Percentiles rank a stretch among this genome's conserved stretches.
Evolutionary conservation across 2,113 vertebrate species (phyloP).

Genomic region (Eulemur macaco): DNA sequence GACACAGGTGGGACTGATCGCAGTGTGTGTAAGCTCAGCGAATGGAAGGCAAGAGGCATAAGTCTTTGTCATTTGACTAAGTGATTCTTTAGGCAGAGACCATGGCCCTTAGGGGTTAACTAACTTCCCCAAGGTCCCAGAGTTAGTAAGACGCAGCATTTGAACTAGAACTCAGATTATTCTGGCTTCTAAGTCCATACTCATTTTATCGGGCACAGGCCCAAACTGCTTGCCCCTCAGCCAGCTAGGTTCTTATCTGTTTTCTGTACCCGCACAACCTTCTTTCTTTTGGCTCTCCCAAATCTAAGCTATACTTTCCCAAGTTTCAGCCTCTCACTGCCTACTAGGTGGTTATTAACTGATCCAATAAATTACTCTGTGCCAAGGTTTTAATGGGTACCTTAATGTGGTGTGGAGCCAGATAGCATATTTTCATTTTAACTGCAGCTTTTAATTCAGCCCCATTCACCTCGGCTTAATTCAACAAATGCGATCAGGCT

Average conservation of each 20-base stretch:
- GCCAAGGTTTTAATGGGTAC: slow-evolving; percentile 61
- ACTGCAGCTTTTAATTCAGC: slow-evolving; percentile 64
- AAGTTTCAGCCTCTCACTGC: not conserved
- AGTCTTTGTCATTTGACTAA: not conserved
- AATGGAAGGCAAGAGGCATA: not conserved
- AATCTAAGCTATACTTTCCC: not conserved
- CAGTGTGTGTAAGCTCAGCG: not conserved
- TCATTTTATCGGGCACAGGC: not conserved
- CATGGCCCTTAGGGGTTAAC: not conserved
- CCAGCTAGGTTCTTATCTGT: not conserved
- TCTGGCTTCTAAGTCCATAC: not conserved
- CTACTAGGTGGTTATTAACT: slow-evolving; percentile 43
- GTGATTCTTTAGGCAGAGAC: not conserved
- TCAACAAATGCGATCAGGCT: not conserved
- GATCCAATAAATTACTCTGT: slow-evolving; percentile 45
- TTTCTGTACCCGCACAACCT: not conserved
- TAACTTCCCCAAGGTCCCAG: not conserved
- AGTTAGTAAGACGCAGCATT: not conserved
- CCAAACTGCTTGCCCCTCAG: not conserved
- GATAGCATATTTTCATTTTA: slow-evolving; percentile 64
- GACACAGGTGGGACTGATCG: not conserved
- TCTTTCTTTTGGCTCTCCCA: not conserved
- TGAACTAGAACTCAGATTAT: not conserved
- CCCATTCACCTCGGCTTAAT: slow-evolving; percentile 12
- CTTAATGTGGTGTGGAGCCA: slow-evolving; percentile 36